Evolutionary conservation across 2,888 invertebrate species (phyloP).

Genomic region (Chaitophorus viminalis): DNA sequence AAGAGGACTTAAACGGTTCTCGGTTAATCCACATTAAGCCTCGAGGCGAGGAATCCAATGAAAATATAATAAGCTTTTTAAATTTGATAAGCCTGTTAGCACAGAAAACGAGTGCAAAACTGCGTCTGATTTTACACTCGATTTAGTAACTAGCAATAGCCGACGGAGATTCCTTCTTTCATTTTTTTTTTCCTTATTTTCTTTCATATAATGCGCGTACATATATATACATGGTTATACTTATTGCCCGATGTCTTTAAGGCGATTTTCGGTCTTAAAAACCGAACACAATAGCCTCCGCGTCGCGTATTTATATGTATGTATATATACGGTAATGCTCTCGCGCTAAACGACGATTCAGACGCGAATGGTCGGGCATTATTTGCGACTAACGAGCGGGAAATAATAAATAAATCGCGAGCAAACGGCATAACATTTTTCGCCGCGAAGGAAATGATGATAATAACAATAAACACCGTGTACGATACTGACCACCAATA

Average conservation of each 20-base stretch:
- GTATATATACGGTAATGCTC: no score
- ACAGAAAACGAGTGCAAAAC: slow-evolving; percentile 43
- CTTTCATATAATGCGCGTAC: neutral
- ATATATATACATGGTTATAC: neutral
- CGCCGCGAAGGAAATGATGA: neutral
- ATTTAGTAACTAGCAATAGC: slow-evolving; percentile 48
- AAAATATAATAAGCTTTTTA: slow-evolving; percentile 57
- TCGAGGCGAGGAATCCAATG: slow-evolving; percentile 30
- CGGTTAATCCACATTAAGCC: slow-evolving; percentile 48
- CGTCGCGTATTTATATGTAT: no score
- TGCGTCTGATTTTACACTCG: slow-evolving; percentile 58
- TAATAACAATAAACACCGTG: slow-evolving; percentile 13
- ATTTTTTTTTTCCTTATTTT: neutral
- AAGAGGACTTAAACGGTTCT: slow-evolving; percentile 42
- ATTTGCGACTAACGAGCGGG: slow-evolving; percentile 50
- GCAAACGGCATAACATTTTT: slow-evolving; percentile 2
- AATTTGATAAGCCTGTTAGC: slow-evolving; percentile 59
- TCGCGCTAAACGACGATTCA: slow-evolving; percentile 41
- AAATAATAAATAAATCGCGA: slow-evolving; percentile 47
- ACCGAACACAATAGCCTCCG: slow-evolving; percentile 10
- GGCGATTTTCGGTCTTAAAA: slow-evolving; percentile 56
- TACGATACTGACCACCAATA: slow-evolving; percentile 26
- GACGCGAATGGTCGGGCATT: slow-evolving; percentile 15
- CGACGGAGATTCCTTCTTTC: neutral
- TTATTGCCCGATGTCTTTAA: slow-evolving; percentile 35